Evolutionary conservation across 2,888 invertebrate genomes (phyloP).

Genomic region (Crematogaster levior): DNA sequence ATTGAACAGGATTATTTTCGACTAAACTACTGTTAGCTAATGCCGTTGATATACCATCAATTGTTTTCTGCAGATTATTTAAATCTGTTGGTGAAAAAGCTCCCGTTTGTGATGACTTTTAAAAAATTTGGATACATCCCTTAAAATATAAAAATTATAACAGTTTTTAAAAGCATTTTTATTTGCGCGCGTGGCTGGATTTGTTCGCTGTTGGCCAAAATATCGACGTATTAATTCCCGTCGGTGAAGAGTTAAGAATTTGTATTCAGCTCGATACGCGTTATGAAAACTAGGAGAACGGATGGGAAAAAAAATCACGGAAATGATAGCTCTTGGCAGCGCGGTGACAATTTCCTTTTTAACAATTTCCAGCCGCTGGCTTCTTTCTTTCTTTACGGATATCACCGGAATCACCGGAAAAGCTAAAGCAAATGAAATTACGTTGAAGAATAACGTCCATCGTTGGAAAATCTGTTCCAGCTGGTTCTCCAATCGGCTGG

Average conservation of each 20-base stretch:
- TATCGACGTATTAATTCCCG: not conserved
- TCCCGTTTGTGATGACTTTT: not conserved
- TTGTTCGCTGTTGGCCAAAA: not conserved
- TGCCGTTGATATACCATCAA: too few relatives aligned
- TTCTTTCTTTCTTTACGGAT: not conserved
- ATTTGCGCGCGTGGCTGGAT: constrained; percentile 1
- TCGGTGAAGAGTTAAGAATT: not conserved
- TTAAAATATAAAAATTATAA: constrained; percentile 10
- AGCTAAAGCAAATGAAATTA: not conserved
- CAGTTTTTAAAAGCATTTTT: not conserved
- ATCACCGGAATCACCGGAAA: not conserved
- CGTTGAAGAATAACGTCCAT: not conserved
- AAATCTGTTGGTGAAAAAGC: not conserved
- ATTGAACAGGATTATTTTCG: not conserved
- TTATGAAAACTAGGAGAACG: not conserved
- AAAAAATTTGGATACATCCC: not conserved
- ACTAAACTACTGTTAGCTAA: too few relatives aligned
- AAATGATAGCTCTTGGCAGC: not conserved
- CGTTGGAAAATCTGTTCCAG: constrained; percentile 85
- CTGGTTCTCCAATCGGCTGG: constrained; percentile 90
- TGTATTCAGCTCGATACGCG: not conserved
- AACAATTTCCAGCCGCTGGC: too few relatives aligned
- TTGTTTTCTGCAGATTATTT: not conserved
- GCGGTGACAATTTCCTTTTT: not conserved
- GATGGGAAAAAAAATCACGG: not conserved